Evolutionary conservation across 2,888 invertebrate genomes (phyloP).

Genomic region (Sialis fuliginosa): DNA sequence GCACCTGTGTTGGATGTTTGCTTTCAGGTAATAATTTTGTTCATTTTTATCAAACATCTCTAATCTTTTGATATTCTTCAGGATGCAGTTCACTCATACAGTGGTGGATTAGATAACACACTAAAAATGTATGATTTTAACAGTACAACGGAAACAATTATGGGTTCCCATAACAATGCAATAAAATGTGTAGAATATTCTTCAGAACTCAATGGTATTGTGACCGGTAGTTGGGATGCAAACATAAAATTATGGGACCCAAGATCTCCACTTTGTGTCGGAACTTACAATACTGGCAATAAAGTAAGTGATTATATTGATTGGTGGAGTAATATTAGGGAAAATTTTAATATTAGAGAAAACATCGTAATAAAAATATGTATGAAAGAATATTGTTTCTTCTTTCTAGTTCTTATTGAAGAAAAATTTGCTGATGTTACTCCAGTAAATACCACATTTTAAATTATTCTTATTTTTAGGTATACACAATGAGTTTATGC

Average conservation of each 20-base stretch:
- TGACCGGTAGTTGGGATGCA: constrained; percentile 97
- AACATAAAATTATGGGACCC: constrained; percentile 94
- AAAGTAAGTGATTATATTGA: constrained; percentile 22
- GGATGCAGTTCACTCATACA: constrained; percentile 92
- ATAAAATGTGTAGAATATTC: constrained; percentile 90
- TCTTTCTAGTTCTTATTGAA: too few species aligned
- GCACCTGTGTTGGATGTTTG: constrained; percentile 82
- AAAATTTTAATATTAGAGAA: too few species aligned
- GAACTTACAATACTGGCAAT: constrained; percentile 70
- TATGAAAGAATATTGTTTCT: too few species aligned
- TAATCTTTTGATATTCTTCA: constrained; percentile 24
- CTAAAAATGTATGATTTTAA: constrained; percentile 90
- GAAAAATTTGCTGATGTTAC: too few species aligned
- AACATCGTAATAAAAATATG: too few species aligned
- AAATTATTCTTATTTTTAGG: constrained; percentile 27
- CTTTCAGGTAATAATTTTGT: constrained; percentile 45
- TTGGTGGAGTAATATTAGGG: not conserved
- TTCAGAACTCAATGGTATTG: constrained; percentile 69
- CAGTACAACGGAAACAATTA: constrained; percentile 60
- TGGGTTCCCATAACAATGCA: constrained; percentile 78
- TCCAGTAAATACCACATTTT: too few species aligned
- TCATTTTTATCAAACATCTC: constrained; percentile 4
- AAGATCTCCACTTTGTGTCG: constrained; percentile 63
- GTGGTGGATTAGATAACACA: constrained; percentile 83
- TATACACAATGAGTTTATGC: constrained; percentile 87